Percentiles rank a stretch among this genome's conserved stretches.
phyloP scores from a whole-genome alignment of 2,113 vertebrate genomes.

The Aix galericulata region DNA sequence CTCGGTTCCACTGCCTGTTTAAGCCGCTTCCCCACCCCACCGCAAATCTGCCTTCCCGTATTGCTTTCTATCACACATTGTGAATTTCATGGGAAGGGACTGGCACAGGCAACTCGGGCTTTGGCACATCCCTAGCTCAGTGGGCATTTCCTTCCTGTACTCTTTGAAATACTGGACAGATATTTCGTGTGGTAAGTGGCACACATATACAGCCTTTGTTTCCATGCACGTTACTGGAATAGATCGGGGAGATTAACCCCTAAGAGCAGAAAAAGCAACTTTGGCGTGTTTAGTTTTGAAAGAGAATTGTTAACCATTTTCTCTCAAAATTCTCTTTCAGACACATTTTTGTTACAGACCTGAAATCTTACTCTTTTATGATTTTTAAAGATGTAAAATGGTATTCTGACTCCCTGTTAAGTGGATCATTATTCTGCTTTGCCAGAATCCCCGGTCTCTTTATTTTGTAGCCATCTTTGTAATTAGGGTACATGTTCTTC shows the following conservation, averaged over 20 bases:
- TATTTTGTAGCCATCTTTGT: neutral
- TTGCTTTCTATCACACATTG: neutral
- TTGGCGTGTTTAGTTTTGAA: neutral
- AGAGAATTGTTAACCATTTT: neutral
- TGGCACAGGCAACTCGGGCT: constrained; percentile 34
- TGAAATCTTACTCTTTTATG: neutral
- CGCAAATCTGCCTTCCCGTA: neutral
- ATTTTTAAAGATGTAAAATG: constrained; percentile 4
- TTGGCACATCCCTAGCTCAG: constrained; percentile 24
- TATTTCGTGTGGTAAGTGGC: constrained; percentile 17
- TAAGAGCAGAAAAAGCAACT: neutral
- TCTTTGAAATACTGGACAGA: constrained; percentile 23
- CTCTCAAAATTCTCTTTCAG: neutral
- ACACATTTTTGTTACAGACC: neutral
- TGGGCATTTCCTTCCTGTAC: constrained; percentile 60
- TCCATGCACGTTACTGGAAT: neutral
- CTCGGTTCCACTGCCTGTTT: constrained; percentile 21
- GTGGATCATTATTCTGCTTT: constrained; percentile 2
- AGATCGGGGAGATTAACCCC: neutral
- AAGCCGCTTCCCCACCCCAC: neutral
- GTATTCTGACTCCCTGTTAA: neutral
- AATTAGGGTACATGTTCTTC: constrained; percentile 16
- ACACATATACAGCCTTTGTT: constrained; percentile 36
- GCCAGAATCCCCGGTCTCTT: constrained; percentile 9
- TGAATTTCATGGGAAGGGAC: constrained; percentile 6